Conservation (phyloP, 2,888 invertebrate genomes). For the Heteropelma amictum region DNA sequence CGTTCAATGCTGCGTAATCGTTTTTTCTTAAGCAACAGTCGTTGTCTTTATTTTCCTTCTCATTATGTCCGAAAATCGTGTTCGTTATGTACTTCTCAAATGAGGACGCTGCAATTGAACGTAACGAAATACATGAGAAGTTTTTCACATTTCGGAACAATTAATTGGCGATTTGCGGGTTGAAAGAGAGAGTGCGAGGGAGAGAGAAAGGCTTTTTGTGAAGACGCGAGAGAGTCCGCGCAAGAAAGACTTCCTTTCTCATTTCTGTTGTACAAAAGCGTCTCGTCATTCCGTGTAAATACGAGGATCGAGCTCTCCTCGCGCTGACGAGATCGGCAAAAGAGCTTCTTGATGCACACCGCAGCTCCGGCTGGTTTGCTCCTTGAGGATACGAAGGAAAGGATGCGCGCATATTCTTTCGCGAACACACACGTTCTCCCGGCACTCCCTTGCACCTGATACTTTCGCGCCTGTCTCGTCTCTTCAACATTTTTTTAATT, state of each 20-base stretch:
- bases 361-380: conserved; percentile 13
- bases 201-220: no score
- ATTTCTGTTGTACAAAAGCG: conserved; percentile 67
- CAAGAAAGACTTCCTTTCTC: conserved; percentile 33
- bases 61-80: not conserved
- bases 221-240: conserved; percentile 23
- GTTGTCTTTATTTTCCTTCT: not conserved
- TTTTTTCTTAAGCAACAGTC: no score
- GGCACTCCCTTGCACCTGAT: conserved; percentile 72
- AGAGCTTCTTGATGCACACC: conserved; percentile 43
- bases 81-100: not conserved
- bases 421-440: conserved; percentile 1
- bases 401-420: conserved; percentile 5
- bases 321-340: conserved; percentile 25
- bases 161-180: conserved; percentile 48
- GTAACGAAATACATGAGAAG: conserved; percentile 18
- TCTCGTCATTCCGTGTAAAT: conserved; percentile 75
- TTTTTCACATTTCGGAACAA: conserved; percentile 13
- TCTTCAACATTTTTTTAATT: conserved; percentile 55
- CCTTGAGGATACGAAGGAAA: conserved; percentile 2
- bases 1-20: no score
- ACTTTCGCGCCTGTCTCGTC: conserved; percentile 64
- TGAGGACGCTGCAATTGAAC: conserved; percentile 26
- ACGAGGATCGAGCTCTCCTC: conserved; percentile 62
- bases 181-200: not conserved